phyloP scores from a whole-genome alignment of 2,113 vertebrate genomes.

The Larimichthys crocea region DNA sequence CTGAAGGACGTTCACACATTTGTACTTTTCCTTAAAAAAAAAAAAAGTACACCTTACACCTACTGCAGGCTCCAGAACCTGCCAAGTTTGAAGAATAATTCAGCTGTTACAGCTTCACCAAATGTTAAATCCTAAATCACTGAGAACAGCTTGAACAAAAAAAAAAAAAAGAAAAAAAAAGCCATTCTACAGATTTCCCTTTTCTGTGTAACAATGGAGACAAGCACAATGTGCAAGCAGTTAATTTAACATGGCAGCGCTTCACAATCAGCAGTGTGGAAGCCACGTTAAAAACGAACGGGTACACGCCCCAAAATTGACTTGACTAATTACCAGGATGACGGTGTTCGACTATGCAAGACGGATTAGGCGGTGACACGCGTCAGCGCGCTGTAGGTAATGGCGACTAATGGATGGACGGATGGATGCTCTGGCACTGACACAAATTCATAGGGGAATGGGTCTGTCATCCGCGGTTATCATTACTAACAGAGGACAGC shows the following conservation, averaged over 20 bases:
- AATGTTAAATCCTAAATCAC: background rate
- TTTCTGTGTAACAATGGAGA: constrained; percentile 35
- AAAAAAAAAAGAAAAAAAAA: background rate
- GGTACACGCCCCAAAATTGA: constrained; percentile 60
- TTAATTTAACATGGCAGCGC: constrained; percentile 63
- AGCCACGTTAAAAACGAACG: constrained; percentile 61
- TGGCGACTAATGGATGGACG: constrained; percentile 52
- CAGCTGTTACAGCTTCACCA: background rate
- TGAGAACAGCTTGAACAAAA: background rate
- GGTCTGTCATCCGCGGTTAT: constrained; percentile 37
- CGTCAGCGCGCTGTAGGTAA: constrained; percentile 47
- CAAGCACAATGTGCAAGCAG: constrained; percentile 23
- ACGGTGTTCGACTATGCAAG: constrained; percentile 30
- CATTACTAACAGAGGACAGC: constrained; percentile 33
- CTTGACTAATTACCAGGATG: constrained; percentile 61
- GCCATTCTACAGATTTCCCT: background rate
- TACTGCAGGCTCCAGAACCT: no score
- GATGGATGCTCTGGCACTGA: constrained; percentile 40
- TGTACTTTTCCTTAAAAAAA: background rate
- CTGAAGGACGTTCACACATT: background rate
- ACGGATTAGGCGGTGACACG: constrained; percentile 49
- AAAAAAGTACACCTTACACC: background rate
- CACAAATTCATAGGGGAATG: constrained; percentile 32
- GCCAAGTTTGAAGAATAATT: background rate
- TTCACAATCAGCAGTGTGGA: constrained; percentile 54